A percentile compares a stretch with the other conserved stretches of the same genome.
These are phyloP conservation scores for Motacilla tschutschensis DNA, from an alignment of 2,113 vertebrate genomes.

Conservation along the genomic window DNA sequence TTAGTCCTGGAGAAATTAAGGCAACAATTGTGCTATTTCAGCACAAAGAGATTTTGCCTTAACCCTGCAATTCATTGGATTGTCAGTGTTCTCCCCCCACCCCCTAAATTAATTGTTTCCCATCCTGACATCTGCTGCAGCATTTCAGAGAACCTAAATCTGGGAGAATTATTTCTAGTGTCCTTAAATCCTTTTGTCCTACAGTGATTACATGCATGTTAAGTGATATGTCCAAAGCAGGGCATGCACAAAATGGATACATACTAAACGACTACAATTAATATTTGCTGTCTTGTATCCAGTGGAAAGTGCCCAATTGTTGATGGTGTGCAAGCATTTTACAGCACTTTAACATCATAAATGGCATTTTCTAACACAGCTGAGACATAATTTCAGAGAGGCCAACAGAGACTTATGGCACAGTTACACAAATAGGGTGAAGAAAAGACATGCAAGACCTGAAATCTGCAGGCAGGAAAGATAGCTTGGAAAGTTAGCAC, in stretches of 20 bases:
- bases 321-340: background rate
- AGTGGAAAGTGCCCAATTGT: background rate
- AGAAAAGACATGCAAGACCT: background rate
- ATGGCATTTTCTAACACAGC: background rate
- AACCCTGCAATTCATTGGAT: background rate
- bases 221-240: background rate
- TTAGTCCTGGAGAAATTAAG: background rate
- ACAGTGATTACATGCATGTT: background rate
- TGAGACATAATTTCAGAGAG: background rate
- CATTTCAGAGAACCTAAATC: background rate
- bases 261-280: background rate
- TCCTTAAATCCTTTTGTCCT: background rate
- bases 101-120: background rate
- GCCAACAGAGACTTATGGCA: background rate
- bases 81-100: rapidly evolving
- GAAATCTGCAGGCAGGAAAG: background rate
- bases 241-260: background rate
- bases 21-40: background rate
- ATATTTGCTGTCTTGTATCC: background rate
- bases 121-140: background rate
- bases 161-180: background rate
- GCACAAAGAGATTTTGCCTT: background rate
- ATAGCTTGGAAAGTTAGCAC: background rate
- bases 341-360: background rate
- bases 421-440: background rate